Conservation (phyloP, 1,140 invertebrate genomes). For the Cylas formicarius region DNA sequence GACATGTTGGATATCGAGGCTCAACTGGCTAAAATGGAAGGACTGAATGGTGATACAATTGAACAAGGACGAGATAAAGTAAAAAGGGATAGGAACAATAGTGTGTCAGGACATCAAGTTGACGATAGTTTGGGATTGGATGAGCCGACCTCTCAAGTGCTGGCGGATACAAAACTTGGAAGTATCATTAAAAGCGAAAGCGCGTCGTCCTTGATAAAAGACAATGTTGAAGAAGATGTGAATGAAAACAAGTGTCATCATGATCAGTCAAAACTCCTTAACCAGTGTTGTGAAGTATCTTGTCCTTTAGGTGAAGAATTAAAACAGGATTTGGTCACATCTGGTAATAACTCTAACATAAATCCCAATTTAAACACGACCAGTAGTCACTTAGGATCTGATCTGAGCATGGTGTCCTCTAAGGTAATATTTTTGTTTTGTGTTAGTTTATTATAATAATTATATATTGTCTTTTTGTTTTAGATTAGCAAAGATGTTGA, state of each 20-base stretch:
- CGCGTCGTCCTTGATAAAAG: too few relatives aligned
- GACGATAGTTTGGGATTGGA: too few relatives aligned
- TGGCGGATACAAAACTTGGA: too few relatives aligned
- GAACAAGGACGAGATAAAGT: not conserved
- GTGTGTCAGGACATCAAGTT: not conserved
- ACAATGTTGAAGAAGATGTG: too few relatives aligned
- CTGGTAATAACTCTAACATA: conserved; percentile 9
- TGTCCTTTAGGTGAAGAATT: conserved; percentile 33
- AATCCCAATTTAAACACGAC: conserved; percentile 10
- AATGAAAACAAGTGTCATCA: conserved; percentile 39
- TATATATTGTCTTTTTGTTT: not conserved
- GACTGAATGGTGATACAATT: conserved; percentile 38
- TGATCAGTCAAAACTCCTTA: conserved; percentile 23
- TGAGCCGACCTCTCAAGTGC: too few relatives aligned
- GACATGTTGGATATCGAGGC: conserved; percentile 58
- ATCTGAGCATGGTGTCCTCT: conserved; percentile 19
- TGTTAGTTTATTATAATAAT: conserved; percentile 1
- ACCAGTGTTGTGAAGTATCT: conserved; percentile 35
- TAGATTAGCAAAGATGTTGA: conserved; percentile 40
- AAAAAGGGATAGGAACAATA: not conserved
- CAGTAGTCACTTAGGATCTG: conserved; percentile 15
- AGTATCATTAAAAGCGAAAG: too few relatives aligned
- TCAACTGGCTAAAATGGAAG: conserved; percentile 59
- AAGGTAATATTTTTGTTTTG: conserved; percentile 14
- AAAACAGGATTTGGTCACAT: conserved; percentile 22